Percentiles rank a stretch among this genome's conserved stretches.
Evolutionary conservation across 2,888 invertebrate species (phyloP).

Genomic region (Sarcophaga variegata): DNA sequence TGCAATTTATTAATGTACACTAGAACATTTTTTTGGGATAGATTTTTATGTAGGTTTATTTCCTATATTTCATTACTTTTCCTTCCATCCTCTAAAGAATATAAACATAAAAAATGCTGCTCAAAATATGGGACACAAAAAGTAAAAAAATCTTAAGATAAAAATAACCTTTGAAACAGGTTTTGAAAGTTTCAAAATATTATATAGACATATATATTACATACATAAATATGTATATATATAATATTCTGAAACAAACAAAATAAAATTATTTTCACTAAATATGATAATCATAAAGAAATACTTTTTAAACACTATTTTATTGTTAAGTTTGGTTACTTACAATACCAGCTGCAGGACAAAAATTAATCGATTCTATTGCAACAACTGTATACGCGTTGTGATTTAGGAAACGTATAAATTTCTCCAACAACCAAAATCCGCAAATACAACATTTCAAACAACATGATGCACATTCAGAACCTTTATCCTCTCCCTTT

Average conservation of each 20-base stretch:
- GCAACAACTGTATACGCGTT: slow-evolving; percentile 97
- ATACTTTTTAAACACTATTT: not conserved
- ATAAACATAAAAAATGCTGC: too few relatives aligned
- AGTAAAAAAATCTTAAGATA: too few relatives aligned
- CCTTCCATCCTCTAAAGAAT: too few relatives aligned
- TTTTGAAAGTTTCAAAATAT: too few relatives aligned
- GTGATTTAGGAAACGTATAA: slow-evolving; percentile 95
- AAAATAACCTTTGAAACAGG: too few relatives aligned
- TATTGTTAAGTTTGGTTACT: slow-evolving; percentile 74
- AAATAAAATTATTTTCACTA: too few relatives aligned
- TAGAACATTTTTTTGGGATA: not conserved
- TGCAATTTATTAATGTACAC: not conserved
- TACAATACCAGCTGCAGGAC: slow-evolving; percentile 94
- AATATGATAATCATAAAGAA: too few relatives aligned
- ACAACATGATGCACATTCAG: slow-evolving; percentile 88
- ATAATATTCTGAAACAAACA: too few relatives aligned
- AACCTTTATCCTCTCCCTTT: slow-evolving; percentile 87
- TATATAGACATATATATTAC: too few relatives aligned
- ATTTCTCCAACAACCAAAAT: slow-evolving; percentile 94
- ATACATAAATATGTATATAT: too few relatives aligned
- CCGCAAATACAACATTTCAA: slow-evolving; percentile 93
- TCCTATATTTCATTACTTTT: too few relatives aligned
- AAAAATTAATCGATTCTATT: slow-evolving; percentile 94
- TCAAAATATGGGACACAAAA: too few relatives aligned
- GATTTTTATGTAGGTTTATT: not conserved